Percentiles rank a stretch among this genome's conserved stretches.
These are phyloP conservation scores for Channa argus DNA, from an alignment of 2,113 vertebrate genomes.

Conservation along the genomic window DNA sequence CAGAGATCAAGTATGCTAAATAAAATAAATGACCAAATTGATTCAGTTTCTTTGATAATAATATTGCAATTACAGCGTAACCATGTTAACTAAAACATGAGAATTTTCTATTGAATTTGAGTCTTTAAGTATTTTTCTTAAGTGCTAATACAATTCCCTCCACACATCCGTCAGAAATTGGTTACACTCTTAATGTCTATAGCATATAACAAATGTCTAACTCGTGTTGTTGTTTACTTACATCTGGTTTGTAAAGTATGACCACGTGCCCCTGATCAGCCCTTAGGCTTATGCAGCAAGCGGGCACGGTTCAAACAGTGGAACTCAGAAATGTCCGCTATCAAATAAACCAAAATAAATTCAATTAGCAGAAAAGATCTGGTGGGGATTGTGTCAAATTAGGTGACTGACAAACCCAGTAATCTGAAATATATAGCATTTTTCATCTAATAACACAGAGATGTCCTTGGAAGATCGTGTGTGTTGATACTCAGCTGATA, in stretches of 20 bases:
- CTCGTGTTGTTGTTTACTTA: constrained; percentile 56
- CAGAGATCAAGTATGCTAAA: constrained; percentile 44
- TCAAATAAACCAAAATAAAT: constrained; percentile 65
- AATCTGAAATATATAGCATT: constrained; percentile 62
- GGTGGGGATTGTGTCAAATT: constrained; percentile 70
- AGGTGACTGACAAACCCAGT: constrained; percentile 70
- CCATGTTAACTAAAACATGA: constrained; percentile 29
- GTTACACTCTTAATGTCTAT: constrained; percentile 47
- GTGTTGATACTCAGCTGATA: constrained; percentile 49
- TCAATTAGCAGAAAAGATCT: constrained; percentile 68
- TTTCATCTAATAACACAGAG: constrained; percentile 56
- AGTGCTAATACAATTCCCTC: constrained; percentile 55
- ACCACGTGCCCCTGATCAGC: constrained; percentile 56
- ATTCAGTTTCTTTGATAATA: constrained; percentile 43
- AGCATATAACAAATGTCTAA: constrained; percentile 49
- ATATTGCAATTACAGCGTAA: constrained; percentile 34
- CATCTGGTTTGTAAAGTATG: constrained; percentile 52
- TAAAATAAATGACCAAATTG: constrained; percentile 28
- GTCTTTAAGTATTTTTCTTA: constrained; percentile 6
- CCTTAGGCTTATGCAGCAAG: constrained; percentile 25
- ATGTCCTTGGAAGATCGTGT: constrained; percentile 68
- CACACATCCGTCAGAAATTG: constrained; percentile 54
- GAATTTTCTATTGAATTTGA: constrained; percentile 20
- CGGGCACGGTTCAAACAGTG: constrained; percentile 46
- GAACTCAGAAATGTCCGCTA: constrained; percentile 62